These are phyloP conservation scores for Pangasius macronema DNA, from an alignment of 2,797 vertebrate species.

Conservation along the genomic window DNA sequence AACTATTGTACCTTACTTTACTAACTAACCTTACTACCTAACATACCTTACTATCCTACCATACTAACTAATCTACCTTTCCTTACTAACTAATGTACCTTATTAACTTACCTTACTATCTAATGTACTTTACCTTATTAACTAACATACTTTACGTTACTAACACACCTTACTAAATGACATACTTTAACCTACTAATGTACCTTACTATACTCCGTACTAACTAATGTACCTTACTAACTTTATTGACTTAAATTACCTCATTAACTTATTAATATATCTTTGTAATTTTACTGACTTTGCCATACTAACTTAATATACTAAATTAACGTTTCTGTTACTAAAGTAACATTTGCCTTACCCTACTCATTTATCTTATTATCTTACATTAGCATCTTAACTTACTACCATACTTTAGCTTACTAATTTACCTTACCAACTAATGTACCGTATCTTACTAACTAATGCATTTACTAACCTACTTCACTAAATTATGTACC, in stretches of 20 bases:
- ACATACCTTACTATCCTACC: not conserved
- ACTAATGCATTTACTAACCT: not conserved
- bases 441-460: not conserved
- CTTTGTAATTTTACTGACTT: not conserved
- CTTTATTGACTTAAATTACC: not conserved
- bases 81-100: not conserved
- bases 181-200: not conserved
- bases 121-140: not conserved
- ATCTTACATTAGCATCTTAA: not conserved
- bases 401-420: not conserved
- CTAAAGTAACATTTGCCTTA: not conserved
- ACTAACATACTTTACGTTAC: not conserved
- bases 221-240: not conserved
- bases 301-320: not conserved
- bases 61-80: not conserved
- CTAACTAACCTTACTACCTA: not conserved
- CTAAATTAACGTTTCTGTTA: not conserved
- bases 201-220: not conserved
- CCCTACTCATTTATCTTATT: not conserved
- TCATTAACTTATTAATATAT: not conserved
- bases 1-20: not conserved
- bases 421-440: not conserved
- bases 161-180: not conserved
- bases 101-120: not conserved
- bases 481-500: not conserved